Evolutionary conservation across 2,113 vertebrate species (phyloP).

Genomic region (Rhea americana): DNA sequence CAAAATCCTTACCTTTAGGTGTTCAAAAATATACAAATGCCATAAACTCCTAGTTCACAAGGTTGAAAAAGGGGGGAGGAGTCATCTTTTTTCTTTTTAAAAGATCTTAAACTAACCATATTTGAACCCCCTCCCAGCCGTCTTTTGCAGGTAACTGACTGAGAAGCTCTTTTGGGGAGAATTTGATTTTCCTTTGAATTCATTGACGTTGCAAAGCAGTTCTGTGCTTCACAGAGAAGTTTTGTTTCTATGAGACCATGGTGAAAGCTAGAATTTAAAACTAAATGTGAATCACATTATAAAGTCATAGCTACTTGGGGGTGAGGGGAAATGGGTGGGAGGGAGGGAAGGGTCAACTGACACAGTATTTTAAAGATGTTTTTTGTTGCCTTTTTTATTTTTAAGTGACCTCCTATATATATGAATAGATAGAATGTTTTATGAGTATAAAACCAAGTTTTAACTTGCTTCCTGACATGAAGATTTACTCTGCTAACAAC

Average conservation of each 20-base stretch:
- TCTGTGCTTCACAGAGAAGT: slow-evolving; percentile 67
- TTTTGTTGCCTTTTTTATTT: slow-evolving; percentile 76
- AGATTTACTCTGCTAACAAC: slow-evolving; percentile 70
- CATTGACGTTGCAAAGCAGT: slow-evolving; percentile 64
- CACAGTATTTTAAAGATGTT: slow-evolving; percentile 73
- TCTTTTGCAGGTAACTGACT: slow-evolving; percentile 49
- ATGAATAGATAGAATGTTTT: slow-evolving; percentile 71
- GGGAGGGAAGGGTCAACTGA: slow-evolving; percentile 57
- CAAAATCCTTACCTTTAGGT: slow-evolving; percentile 77
- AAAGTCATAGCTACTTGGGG: slow-evolving; percentile 59
- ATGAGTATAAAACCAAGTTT: slow-evolving; percentile 67
- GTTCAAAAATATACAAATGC: slow-evolving; percentile 75
- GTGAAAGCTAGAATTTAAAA: slow-evolving; percentile 71
- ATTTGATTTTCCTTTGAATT: slow-evolving; percentile 44
- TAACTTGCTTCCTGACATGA: slow-evolving; percentile 69
- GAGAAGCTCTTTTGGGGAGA: slow-evolving; percentile 10
- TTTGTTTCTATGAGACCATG: slow-evolving; percentile 70
- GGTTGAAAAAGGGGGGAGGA: slow-evolving; percentile 53
- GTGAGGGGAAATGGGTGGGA: rapidly evolving
- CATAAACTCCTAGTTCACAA: slow-evolving; percentile 75
- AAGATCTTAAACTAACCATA: slow-evolving; percentile 62
- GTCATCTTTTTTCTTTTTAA: slow-evolving; percentile 69
- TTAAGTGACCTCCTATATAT: slow-evolving; percentile 78
- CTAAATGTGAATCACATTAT: slow-evolving; percentile 67
- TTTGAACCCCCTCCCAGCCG: slow-evolving; percentile 7